Base-by-base conservation (phyloP, 1,140 invertebrate genomes). In the Drosophila ambigua region DNA sequence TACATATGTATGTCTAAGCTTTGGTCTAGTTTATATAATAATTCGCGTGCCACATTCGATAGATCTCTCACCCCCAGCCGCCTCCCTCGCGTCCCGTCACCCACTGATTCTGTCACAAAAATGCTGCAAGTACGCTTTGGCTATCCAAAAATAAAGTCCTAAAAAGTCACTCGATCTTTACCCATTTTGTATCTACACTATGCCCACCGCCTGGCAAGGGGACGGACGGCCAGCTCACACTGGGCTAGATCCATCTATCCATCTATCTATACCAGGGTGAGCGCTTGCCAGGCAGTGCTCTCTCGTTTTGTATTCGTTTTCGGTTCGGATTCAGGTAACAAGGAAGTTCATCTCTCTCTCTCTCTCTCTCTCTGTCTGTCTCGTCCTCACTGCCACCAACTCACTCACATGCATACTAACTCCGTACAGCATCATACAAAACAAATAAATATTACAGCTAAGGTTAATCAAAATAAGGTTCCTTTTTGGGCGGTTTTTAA, bases 361-460 rank as follows among this genome's bases (percentile, higher is more conserved):
- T 15, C 20, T 20, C 20, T 20, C 20, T 20, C 1, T 20, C 0
- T 52, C n/a, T n/a, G n/a, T n/a, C 44, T 39, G n/a, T 15, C 15
- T 51, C n/a, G 20, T 72, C 41, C 13, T 64, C 54, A 55, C n/a
- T 73, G 79, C 75, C 80, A 83, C 23, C 59, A 53, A 62, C 23
- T 53, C 35, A 62, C 23, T 53, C 35, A 61, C 77, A 59, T 77
- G 72, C 69, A 82, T 67, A 85, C 35, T 39, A 11, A 0, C 20
- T 2, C 4, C 23, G 35, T 39, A 39, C 11, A 39, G 0, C 61
- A 39, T 2, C 61, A 87, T 73, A 87, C 62, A 77, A 80, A 82
- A 87, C 78, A 78, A 85, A 85, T 85, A 88, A 87, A 87, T 87
- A 88, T 87, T 87, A 83, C 60, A 79, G 61, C 84, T 87, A 87